Conservation (phyloP, 2,888 invertebrate genomes). For the Ennomos quercinarius region DNA sequence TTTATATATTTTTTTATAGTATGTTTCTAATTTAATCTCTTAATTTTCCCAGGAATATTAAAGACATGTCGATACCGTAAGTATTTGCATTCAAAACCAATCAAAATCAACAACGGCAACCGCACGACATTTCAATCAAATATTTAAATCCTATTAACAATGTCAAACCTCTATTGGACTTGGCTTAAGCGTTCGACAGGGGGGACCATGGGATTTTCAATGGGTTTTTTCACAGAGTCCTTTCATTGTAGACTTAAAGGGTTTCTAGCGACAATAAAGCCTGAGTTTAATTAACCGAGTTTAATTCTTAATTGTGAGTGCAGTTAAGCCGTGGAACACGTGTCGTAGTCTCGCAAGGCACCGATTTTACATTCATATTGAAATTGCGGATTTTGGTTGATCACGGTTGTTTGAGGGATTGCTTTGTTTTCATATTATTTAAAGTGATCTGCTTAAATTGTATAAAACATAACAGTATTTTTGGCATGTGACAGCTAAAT, state of each 20-base stretch:
- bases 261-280: conserved; percentile 76
- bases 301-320: conserved; percentile 83
- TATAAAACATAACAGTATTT: no score
- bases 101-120: conserved; percentile 56
- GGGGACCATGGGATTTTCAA: conserved; percentile 60
- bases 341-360: conserved; percentile 72
- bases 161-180: conserved; percentile 43
- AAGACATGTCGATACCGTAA: conserved; percentile 8
- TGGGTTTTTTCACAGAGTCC: conserved; percentile 70
- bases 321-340: conserved; percentile 81
- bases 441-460: background rate
- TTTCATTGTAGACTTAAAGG: conserved; percentile 78
- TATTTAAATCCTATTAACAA: conserved; percentile 46
- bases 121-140: conserved; percentile 42
- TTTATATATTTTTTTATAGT: no score
- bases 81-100: conserved; percentile 30
- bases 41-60: conserved; percentile 19
- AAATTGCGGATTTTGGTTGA: conserved; percentile 51
- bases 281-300: conserved; percentile 82
- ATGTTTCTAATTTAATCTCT: background rate
- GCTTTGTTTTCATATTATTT: conserved; percentile 6
- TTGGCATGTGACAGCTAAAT: no score
- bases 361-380: conserved; percentile 67
- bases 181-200: conserved; percentile 51
- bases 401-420: conserved; percentile 3